Base-by-base conservation (phyloP, 2,888 invertebrate genomes). In the Agonopterix heracliana region DNA sequence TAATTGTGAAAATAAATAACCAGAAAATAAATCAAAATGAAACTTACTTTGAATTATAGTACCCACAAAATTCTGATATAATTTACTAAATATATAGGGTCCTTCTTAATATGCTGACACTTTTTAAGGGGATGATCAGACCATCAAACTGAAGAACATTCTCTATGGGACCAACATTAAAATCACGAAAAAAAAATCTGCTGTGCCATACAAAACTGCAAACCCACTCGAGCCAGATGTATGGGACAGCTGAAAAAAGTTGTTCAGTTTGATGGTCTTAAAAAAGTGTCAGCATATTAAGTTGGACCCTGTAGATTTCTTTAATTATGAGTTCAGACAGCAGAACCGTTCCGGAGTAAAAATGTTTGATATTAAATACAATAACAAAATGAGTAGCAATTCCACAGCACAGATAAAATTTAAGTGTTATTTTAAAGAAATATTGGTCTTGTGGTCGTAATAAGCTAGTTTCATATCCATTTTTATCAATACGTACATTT, bases 401-500 rank as follows among this genome's bases (percentile, higher is more conserved):
- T 78, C 78, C 79, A 77, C 74, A 78, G 75, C 72, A 73, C 71
- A 71, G 59, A 60, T 61, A 56, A 60, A 50, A 57, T 62, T 47
- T 45, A 41, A 47, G 54, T 41, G 34, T 46, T 49, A 49, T 55
- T 41, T 60, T 49, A 58, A 58, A 68, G 68, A 68, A 75, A 68
- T 61, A 68, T 78, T 77, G 76, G 74, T 77, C 77, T 62, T 67
- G 64, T 68, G 61, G 66, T 63, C 61, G 58, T 47, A 63, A 61
- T 65, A 64, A 72, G 66, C 63, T 71, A 71, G 46, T 53, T 45
- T 13, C 13, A 38, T 44, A 51, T 51, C 34, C 43, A 43, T 35
- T 59, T 62, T 66, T 66, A 74, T 70, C 71, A 70, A 74, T 78
- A 80, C 71, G 63, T 74, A 77, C 74, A 75, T 71, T 78, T 74